A percentile compares a stretch with the other conserved stretches of the same genome.
Conservation (phyloP, 2,797 vertebrate genomes). For the Acanthornis magna region DNA sequence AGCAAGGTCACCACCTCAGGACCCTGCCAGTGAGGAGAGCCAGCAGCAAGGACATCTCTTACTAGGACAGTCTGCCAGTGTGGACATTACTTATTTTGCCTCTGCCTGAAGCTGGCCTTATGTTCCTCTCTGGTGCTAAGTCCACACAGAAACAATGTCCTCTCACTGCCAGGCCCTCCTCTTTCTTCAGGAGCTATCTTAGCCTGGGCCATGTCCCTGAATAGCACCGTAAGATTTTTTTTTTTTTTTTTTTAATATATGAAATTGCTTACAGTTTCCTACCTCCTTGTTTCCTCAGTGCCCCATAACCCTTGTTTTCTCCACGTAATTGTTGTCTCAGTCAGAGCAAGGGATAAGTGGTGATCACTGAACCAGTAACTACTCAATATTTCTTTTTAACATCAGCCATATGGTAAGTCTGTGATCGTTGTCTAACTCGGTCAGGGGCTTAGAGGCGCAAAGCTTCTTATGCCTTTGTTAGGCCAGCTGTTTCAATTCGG, state of each 20-base stretch:
- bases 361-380: conserved; percentile 6
- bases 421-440: conserved; percentile 30
- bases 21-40: neutral
- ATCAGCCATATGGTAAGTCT: conserved; percentile 52
- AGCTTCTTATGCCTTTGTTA: conserved; percentile 50
- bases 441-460: conserved; percentile 42
- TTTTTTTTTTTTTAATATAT: neutral
- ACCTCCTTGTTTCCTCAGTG: neutral
- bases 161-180: neutral
- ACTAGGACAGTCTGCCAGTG: neutral
- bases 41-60: neutral
- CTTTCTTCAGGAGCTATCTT: neutral
- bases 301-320: neutral
- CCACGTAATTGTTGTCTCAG: neutral
- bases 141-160: neutral
- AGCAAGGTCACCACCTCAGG: neutral
- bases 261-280: neutral
- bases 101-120: neutral
- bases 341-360: neutral
- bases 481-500: conserved; percentile 32
- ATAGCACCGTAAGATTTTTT: neutral
- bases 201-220: neutral
- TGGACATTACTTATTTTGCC: neutral
- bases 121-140: neutral
- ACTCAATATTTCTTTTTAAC: conserved; percentile 47